These are phyloP conservation scores for Zoanthus gigantus DNA, from an alignment of 92 coral and sea anemone genomes.

Conservation along the genomic window DNA sequence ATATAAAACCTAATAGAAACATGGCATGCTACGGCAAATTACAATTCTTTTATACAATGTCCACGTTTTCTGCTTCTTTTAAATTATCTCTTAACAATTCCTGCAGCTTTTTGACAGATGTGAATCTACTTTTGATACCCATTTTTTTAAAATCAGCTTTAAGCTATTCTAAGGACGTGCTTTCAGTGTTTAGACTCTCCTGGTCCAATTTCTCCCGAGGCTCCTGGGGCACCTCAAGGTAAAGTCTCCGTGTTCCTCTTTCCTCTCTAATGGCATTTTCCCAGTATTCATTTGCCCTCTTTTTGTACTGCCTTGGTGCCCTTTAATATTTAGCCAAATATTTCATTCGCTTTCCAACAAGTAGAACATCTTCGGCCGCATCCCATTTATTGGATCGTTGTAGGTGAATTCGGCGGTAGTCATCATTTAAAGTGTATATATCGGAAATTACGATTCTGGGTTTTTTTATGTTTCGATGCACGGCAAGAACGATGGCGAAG, in stretches of 20 bases:
- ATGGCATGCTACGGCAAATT: background rate
- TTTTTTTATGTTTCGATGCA: no score
- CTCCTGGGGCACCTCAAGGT: constrained; percentile 16
- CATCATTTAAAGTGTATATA: constrained; percentile 40
- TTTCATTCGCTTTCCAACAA: constrained; percentile 53
- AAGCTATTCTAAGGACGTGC: constrained; percentile 13
- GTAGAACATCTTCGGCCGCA: constrained; percentile 46
- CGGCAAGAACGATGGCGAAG: no score
- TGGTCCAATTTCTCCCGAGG: background rate
- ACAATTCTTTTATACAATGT: constrained; percentile 6
- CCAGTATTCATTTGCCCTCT: constrained; percentile 35
- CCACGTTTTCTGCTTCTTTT: constrained; percentile 33
- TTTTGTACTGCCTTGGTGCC: constrained; percentile 20
- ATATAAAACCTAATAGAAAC: background rate
- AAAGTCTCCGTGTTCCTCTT: constrained; percentile 21
- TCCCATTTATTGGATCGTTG: constrained; percentile 69
- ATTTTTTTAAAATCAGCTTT: background rate
- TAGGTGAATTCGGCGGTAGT: constrained; percentile 61
- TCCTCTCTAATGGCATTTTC: constrained; percentile 17
- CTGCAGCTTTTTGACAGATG: constrained; percentile 30
- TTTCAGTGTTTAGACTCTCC: background rate
- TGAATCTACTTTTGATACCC: constrained; percentile 1
- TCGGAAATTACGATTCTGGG: no score
- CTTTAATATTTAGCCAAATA: constrained; percentile 41
- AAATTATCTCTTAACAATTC: constrained; percentile 47